Percentiles rank a stretch among this genome's conserved stretches.
Evolutionary conservation across 2,888 invertebrate genomes (phyloP).

Genomic region (Aleiodes alternator): DNA sequence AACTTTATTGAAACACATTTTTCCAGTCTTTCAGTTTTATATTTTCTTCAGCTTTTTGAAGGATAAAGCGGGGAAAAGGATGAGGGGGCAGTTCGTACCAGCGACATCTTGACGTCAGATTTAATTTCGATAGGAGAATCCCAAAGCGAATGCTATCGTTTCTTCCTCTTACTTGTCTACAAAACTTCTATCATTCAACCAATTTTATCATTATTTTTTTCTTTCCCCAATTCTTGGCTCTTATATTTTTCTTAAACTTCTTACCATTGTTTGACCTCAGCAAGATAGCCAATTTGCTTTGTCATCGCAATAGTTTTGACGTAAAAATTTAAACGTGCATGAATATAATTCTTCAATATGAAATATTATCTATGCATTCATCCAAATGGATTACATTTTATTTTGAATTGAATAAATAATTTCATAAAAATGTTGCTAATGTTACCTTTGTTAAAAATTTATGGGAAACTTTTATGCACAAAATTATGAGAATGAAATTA

Average conservation of each 20-base stretch:
- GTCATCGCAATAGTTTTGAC: constrained; percentile 10
- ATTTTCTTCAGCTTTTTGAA: constrained; percentile 33
- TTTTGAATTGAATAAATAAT: too few species aligned
- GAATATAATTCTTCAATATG: constrained; percentile 6
- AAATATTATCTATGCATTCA: too few species aligned
- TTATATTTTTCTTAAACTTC: constrained; percentile 2
- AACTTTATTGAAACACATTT: constrained; percentile 35
- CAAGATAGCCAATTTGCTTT: constrained; percentile 14
- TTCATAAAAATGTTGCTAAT: too few species aligned
- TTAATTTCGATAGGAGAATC: constrained; percentile 55
- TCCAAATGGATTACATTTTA: too few species aligned
- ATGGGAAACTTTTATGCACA: too few species aligned
- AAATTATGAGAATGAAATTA: constrained; percentile 36
- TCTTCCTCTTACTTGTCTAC: constrained; percentile 36
- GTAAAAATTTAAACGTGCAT: constrained; percentile 12
- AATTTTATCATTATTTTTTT: constrained; percentile 37
- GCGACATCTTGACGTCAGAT: constrained; percentile 54
- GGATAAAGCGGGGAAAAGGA: too few species aligned
- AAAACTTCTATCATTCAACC: constrained; percentile 27
- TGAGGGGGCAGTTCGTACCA: constrained; percentile 42
- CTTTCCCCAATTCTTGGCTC: neutral
- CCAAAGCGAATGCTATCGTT: constrained; percentile 33
- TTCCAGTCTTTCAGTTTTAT: constrained; percentile 25
- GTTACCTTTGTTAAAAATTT: too few species aligned
- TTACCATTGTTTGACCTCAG: neutral